A percentile compares a stretch with the other conserved stretches of the same genome.
These are phyloP conservation scores for Columba janthina DNA, from an alignment of 2,113 vertebrate species.

Conservation along the genomic window DNA sequence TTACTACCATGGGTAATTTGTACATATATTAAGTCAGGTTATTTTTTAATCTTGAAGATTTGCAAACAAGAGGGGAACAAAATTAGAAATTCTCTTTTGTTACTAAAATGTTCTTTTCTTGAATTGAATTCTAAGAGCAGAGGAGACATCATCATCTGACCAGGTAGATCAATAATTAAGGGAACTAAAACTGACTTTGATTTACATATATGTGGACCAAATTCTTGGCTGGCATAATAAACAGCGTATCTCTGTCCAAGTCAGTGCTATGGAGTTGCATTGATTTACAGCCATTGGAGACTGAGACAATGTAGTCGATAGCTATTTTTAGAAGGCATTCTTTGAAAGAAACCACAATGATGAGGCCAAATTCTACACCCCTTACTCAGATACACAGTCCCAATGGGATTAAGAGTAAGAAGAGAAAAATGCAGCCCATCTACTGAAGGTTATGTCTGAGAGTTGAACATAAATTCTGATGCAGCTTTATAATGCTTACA, in stretches of 20 bases:
- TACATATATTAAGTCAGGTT: constrained; percentile 5
- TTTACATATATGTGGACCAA: not conserved
- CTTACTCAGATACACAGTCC: not conserved
- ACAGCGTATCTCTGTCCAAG: not conserved
- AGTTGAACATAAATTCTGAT: not conserved
- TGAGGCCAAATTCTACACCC: not conserved
- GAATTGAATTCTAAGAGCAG: not conserved
- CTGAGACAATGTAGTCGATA: not conserved
- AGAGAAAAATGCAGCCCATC: not conserved
- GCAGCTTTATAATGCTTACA: not conserved
- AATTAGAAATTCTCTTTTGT: not conserved
- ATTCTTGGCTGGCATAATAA: not conserved
- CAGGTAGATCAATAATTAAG: not conserved
- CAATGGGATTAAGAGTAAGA: not conserved
- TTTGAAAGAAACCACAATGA: not conserved
- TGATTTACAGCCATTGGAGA: not conserved
- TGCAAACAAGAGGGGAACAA: not conserved
- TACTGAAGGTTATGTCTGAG: not conserved
- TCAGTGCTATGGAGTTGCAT: not conserved
- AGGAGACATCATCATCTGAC: not conserved
- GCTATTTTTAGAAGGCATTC: constrained; percentile 2
- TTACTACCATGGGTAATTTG: not conserved
- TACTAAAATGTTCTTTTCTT: not conserved
- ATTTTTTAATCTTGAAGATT: not conserved
- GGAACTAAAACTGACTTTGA: not conserved